Base-by-base conservation (phyloP, 1,140 invertebrate species). In the Achroia grisella region DNA sequence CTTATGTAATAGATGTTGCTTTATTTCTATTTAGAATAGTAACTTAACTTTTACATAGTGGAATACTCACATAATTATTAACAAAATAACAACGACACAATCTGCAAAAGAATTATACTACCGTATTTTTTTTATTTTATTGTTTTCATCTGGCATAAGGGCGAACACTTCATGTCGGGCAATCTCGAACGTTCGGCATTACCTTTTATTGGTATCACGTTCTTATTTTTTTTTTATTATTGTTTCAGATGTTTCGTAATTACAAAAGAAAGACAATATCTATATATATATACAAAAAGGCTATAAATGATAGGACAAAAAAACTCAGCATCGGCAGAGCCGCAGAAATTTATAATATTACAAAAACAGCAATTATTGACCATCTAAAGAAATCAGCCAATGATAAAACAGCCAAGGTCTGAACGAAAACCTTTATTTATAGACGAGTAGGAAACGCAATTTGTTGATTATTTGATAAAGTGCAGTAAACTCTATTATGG, bases 401-500 rank as follows among this genome's bases (percentile, higher is more conserved):
- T n/a, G n/a, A 46, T 36, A 43, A 46, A 49, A 49, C 29, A 12
- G 30, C 48, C 42, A 28, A 51, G 36, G 17, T 35, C 30, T 51
- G 48, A 36, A 28, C 34, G 48, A 35, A 51, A 51, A 34, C 30
- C 31, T 34, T 9, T 51, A 39, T 44, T 47, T 23, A n/a, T n/a
- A n/a, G n/a, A 44, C 53, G 29, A 51, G 10, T 48, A 56, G 13
- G 53, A 56, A 47, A 31, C 30, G 44, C 10, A 56, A 56, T 32
- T 51, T 10, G 46, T 49, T 0, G 34, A 58, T 39, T 53, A 58
- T 49, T 49, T 58, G 8, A 58, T 49, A 43, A 53, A 58, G 28
- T 53, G 50, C 34, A 58, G 49, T 49, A 49, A 57, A 49, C 55
- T 49, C 0, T 57, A 41, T 52, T 52, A 52, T 33, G 48, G 54